A percentile compares a stretch with the other conserved stretches of the same genome.
These are phyloP conservation scores for Trissolcus brochymenae DNA, from an alignment of 2,888 invertebrate species.

Conservation along the genomic window DNA sequence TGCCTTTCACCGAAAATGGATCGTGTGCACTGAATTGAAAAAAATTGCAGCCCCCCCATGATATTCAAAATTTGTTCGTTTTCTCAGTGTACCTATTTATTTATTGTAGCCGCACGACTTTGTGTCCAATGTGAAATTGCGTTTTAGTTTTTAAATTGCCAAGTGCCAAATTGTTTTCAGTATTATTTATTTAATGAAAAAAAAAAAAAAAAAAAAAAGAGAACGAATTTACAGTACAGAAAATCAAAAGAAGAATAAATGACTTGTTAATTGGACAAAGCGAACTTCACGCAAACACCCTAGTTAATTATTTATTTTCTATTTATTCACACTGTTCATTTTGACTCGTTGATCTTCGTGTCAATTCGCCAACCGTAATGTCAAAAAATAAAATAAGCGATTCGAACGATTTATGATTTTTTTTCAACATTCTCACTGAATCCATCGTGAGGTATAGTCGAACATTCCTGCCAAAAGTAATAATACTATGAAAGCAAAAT, in stretches of 20 bases:
- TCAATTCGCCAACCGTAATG: background rate
- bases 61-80: no score
- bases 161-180: constrained; percentile 42
- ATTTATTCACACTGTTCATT: no score
- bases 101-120: background rate
- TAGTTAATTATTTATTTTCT: no score
- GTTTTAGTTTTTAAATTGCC: constrained; percentile 5
- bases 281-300: constrained; percentile 5
- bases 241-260: no score
- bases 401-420: background rate
- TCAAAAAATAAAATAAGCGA: background rate
- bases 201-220: background rate
- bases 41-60: no score
- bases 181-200: constrained; percentile 11
- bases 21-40: constrained; percentile 43
- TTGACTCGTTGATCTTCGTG: no score
- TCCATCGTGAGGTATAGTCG: constrained; percentile 64
- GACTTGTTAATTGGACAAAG: constrained; percentile 27
- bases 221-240: background rate
- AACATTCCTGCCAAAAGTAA: constrained; percentile 76
- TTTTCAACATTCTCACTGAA: no score
- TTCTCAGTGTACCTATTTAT: constrained; percentile 3
- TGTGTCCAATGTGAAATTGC: background rate
- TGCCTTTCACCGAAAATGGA: constrained; percentile 63
- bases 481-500: constrained; percentile 70